phyloP scores from a whole-genome alignment of 1,140 invertebrate species.

The Drosophila quadrilineata region DNA sequence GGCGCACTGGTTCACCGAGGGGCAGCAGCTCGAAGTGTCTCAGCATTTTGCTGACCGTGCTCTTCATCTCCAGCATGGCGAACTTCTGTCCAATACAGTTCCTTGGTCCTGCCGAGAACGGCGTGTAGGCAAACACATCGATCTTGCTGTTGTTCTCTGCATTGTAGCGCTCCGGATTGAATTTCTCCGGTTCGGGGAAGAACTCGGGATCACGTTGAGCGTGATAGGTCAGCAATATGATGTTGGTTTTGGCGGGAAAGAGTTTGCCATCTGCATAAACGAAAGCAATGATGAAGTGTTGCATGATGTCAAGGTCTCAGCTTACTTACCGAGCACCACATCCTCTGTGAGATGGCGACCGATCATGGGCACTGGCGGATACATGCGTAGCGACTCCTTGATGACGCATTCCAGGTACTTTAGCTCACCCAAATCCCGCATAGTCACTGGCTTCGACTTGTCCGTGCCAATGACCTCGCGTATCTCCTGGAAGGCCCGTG shows the following conservation, averaged over 20 bases:
- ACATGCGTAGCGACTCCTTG: conserved; percentile 85
- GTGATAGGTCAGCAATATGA: conserved; percentile 80
- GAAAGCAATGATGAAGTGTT: too few relatives aligned
- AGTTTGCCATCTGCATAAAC: conserved; percentile 54
- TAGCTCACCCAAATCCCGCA: conserved; percentile 58
- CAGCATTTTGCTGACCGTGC: conserved; percentile 78
- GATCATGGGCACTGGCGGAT: conserved; percentile 87
- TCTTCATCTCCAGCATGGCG: conserved; percentile 90
- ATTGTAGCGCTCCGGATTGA: conserved; percentile 86
- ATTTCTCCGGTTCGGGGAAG: conserved; percentile 84
- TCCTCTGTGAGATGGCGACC: conserved; percentile 83
- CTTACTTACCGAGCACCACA: conserved; percentile 57
- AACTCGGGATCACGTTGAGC: conserved; percentile 83
- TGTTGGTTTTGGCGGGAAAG: conserved; percentile 78
- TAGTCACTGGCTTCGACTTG: conserved; percentile 40
- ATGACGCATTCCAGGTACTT: conserved; percentile 84
- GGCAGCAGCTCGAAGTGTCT: conserved; percentile 79
- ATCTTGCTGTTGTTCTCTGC: conserved; percentile 75
- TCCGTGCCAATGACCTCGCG: conserved; percentile 83
- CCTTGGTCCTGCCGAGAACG: conserved; percentile 85
- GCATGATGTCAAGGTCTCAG: neutral
- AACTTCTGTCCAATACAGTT: conserved; percentile 90
- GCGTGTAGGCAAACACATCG: conserved; percentile 83
- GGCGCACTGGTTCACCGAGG: conserved; percentile 48
- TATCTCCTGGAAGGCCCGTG: conserved; percentile 84